These are phyloP conservation scores for Phyllostomus discolor DNA, from an alignment of 2,113 vertebrate genomes.

Conservation along the genomic window DNA sequence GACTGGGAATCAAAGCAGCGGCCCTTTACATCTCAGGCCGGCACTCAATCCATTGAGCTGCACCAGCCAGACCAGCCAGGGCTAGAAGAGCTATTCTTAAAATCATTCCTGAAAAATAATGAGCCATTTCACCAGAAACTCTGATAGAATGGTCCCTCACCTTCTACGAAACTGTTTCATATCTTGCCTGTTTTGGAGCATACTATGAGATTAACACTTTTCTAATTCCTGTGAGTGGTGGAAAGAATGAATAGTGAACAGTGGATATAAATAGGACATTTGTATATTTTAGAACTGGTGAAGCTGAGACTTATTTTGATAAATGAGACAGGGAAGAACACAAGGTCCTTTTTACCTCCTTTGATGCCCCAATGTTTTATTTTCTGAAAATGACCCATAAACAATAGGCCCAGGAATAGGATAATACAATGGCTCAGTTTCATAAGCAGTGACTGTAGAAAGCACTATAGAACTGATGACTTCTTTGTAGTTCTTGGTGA, in stretches of 20 bases:
- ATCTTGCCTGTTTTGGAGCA: neutral
- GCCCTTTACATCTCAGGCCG: no score
- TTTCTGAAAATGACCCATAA: neutral
- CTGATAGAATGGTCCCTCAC: neutral
- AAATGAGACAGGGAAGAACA: neutral
- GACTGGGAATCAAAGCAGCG: no score
- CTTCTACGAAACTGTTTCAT: neutral
- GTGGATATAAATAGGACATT: neutral
- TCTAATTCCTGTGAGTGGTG: neutral
- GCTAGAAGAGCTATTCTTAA: neutral
- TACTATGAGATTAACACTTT: neutral
- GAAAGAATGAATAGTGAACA: neutral
- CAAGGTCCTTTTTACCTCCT: accelerated
- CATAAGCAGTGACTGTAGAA: neutral
- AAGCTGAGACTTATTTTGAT: neutral
- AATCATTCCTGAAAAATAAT: neutral
- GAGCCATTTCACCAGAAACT: neutral
- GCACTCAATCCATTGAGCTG: no score
- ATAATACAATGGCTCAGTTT: neutral
- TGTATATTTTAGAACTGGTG: neutral
- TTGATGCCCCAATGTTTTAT: neutral
- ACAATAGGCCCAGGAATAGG: neutral
- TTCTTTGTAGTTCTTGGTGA: neutral
- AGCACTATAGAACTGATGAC: neutral
- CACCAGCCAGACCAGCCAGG: no score